Percentiles rank a stretch among this genome's conserved stretches.
Evolutionary conservation across 2,797 vertebrate genomes (phyloP).

Genomic region (Artibeus jamaicensis): DNA sequence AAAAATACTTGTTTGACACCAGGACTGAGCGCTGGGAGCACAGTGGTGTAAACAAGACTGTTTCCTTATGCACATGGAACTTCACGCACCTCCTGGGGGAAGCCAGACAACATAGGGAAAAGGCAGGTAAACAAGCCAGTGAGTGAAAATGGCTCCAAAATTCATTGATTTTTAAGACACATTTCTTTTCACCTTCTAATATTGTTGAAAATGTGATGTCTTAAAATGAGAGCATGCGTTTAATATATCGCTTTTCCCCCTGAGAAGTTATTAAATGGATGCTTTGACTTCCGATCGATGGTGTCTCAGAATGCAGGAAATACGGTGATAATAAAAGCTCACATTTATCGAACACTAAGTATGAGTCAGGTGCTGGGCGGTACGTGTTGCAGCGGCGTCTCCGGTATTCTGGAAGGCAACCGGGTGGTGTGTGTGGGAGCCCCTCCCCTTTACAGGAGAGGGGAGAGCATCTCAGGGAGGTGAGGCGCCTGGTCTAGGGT

Average conservation of each 20-base stretch:
- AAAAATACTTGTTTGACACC: background rate
- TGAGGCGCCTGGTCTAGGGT: background rate
- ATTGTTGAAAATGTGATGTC: constrained; percentile 59
- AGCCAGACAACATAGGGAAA: background rate
- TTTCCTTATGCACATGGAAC: background rate
- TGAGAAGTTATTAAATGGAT: constrained; percentile 72
- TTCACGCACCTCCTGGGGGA: background rate
- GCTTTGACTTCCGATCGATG: constrained; percentile 67
- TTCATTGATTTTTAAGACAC: constrained; percentile 69
- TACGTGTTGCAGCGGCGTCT: background rate
- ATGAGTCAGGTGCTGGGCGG: constrained; percentile 3
- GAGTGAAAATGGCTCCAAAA: constrained; percentile 49
- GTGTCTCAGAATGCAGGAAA: constrained; percentile 67
- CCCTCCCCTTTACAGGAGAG: background rate
- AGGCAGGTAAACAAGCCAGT: constrained; percentile 33
- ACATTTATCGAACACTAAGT: constrained; percentile 53
- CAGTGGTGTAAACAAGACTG: background rate
- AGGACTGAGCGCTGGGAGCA: background rate
- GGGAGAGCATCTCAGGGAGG: background rate
- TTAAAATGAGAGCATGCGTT: constrained; percentile 60
- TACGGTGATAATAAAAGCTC: constrained; percentile 70
- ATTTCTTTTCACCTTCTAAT: constrained; percentile 69
- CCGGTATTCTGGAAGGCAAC: background rate
- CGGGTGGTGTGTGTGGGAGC: background rate
- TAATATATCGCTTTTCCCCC: constrained; percentile 69